Conservation (phyloP, 2,113 vertebrate species). For the Tautogolabrus adspersus region DNA sequence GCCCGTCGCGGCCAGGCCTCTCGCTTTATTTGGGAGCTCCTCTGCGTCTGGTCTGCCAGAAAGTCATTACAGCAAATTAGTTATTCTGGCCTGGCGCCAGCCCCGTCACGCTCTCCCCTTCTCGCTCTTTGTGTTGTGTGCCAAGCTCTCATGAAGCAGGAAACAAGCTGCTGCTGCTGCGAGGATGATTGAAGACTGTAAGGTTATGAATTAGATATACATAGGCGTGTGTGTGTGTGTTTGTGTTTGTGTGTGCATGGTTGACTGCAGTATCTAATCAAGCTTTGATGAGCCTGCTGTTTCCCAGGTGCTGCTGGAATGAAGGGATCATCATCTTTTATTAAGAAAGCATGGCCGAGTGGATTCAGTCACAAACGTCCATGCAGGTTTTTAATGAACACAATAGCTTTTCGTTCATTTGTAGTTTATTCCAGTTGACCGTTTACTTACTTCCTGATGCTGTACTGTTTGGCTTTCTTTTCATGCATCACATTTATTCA, state of each 20-base stretch:
- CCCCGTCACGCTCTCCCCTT: slow-evolving; percentile 26
- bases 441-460: neutral
- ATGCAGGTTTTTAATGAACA: slow-evolving; percentile 33
- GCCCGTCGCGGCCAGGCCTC: slow-evolving; percentile 58
- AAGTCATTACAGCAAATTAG: slow-evolving; percentile 81
- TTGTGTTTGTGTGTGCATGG: slow-evolving; percentile 40
- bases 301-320: slow-evolving; percentile 68
- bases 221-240: slow-evolving; percentile 15
- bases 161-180: slow-evolving; percentile 33
- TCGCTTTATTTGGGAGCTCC: slow-evolving; percentile 66
- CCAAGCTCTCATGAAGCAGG: slow-evolving; percentile 61
- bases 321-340: slow-evolving; percentile 72
- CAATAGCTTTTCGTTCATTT: neutral
- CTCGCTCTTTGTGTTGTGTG: slow-evolving; percentile 43
- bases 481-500: neutral
- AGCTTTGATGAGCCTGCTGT: slow-evolving; percentile 77
- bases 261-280: slow-evolving; percentile 69
- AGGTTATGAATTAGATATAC: slow-evolving; percentile 68
- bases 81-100: slow-evolving; percentile 70
- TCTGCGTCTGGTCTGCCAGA: slow-evolving; percentile 64
- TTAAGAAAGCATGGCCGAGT: slow-evolving; percentile 52
- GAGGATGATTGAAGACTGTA: slow-evolving; percentile 65
- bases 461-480: neutral
- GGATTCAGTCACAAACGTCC: slow-evolving; percentile 51
- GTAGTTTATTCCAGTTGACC: neutral